Evolutionary conservation across 2,113 vertebrate species (phyloP), one percentile per base, ranked within the genome.

Genomic region (Hystrix brachyura): DNA sequence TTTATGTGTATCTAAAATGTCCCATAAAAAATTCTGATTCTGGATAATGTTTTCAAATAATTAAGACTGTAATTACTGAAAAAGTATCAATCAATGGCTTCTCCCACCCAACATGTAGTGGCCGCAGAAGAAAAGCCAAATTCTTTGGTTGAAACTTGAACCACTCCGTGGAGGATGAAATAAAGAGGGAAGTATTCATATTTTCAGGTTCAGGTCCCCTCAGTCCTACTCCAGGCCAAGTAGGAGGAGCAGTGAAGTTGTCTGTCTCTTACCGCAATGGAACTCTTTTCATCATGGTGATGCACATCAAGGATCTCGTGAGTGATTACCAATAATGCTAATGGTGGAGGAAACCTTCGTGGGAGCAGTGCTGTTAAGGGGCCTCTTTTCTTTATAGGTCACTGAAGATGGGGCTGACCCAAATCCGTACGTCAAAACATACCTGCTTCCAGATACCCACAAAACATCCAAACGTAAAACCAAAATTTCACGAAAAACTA

Each of bases 391-490:
- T 65, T 96, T 97, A 46, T 95, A 99, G 99, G 99, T 99, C 74
- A 99, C 99, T 86, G 99, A 99, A 91, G 99, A 99, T 85, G 99
- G 99, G 88, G 98, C 99, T 27, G 99, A 99, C 97, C 99, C 99
- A 90, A 99, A 99, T 98, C 99, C 99, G 0, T 99, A 99, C 85
- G 99, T 99, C 82, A 99, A 99, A 98, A 99, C 99, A 2, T 99
- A 99, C 94, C 98, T 99, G 90, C 99, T 99, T 97, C 99, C 99
- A 96, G 99, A 99, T 98, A 99, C 98, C 0, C 99, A 99, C 98
- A 99, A 99, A 98, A 99, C 99, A 48, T 99, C 99, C 97, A 99
- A 99, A 98, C 99, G 99, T 93, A 99, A 99, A 99, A 99, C 99
- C 10, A 99, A 99, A 98, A 99, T 99, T 97, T 99, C 99, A 48